These are phyloP conservation scores for Erebia palarica DNA, from an alignment of 2,888 invertebrate species.

Conservation along the genomic window DNA sequence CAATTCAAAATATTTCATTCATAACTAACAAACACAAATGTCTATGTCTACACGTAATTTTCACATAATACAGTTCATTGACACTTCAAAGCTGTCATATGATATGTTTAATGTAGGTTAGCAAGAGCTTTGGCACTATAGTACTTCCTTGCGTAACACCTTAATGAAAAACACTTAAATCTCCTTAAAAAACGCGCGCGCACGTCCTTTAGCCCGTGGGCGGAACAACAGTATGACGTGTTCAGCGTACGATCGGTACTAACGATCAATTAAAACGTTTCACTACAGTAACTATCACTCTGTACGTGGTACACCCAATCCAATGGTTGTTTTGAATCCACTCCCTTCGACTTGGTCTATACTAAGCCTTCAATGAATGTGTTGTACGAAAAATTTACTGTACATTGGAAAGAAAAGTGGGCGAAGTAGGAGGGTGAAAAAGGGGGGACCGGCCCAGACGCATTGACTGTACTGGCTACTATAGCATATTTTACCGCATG, in stretches of 20 bases:
- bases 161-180: slow-evolving; percentile 52
- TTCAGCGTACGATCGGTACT: slow-evolving; percentile 57
- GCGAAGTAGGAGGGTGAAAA: slow-evolving; percentile 49
- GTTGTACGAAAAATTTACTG: slow-evolving; percentile 39
- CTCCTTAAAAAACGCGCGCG: slow-evolving; percentile 52
- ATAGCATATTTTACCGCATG: slow-evolving; percentile 59
- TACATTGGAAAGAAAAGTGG: slow-evolving; percentile 46
- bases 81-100: slow-evolving; percentile 45
- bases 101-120: slow-evolving; percentile 35
- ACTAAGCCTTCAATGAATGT: slow-evolving; percentile 48
- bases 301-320: slow-evolving; percentile 47
- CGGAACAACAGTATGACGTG: slow-evolving; percentile 76
- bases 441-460: slow-evolving; percentile 55
- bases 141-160: slow-evolving; percentile 56
- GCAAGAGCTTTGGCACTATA: slow-evolving; percentile 50
- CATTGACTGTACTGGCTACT: slow-evolving; percentile 50
- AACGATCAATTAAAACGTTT: slow-evolving; percentile 58
- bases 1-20: slow-evolving; percentile 17
- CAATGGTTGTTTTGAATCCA: slow-evolving; percentile 57
- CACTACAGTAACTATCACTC: slow-evolving; percentile 48
- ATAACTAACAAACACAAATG: slow-evolving; percentile 10
- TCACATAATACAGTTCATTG: slow-evolving; percentile 43
- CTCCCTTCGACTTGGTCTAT: slow-evolving; percentile 12
- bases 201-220: slow-evolving; percentile 74
- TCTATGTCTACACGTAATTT: slow-evolving; percentile 29